These are phyloP conservation scores for Platycheirus albimanus DNA, from an alignment of 2,888 invertebrate species.

Conservation along the genomic window DNA sequence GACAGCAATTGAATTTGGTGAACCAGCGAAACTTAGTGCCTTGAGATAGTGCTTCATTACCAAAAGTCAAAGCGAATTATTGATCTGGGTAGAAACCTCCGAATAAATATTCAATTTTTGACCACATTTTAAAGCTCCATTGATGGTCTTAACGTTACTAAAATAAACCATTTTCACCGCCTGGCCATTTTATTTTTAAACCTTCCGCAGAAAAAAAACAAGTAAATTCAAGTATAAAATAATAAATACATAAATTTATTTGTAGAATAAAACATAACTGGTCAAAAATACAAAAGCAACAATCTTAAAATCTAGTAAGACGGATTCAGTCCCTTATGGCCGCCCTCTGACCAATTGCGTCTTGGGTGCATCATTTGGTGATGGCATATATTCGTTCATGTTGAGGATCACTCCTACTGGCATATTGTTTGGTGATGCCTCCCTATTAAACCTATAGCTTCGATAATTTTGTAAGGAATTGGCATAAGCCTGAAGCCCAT, in stretches of 20 bases:
- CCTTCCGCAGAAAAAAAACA: too few relatives aligned
- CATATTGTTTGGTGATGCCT: constrained; percentile 78
- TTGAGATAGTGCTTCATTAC: too few relatives aligned
- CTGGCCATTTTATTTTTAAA: too few relatives aligned
- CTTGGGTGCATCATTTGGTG: constrained; percentile 75
- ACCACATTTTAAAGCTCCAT: too few relatives aligned
- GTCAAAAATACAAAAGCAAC: constrained; percentile 11
- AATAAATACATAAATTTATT: constrained; percentile 64
- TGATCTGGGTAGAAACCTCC: too few relatives aligned
- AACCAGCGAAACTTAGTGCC: too few relatives aligned
- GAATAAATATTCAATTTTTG: too few relatives aligned
- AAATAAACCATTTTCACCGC: too few relatives aligned
- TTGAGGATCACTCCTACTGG: constrained; percentile 78
- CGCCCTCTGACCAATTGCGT: constrained; percentile 37
- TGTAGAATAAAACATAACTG: constrained; percentile 21
- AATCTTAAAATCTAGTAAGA: constrained; percentile 28
- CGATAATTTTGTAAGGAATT: constrained; percentile 75
- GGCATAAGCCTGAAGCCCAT: constrained; percentile 78
- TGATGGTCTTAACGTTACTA: too few relatives aligned
- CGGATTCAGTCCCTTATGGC: constrained; percentile 27
- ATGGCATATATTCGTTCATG: constrained; percentile 81
- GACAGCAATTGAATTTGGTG: too few relatives aligned
- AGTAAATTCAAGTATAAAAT: too few relatives aligned
- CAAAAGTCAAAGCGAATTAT: too few relatives aligned
- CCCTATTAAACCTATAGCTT: constrained; percentile 80